Percentiles rank a stretch among this genome's conserved stretches.
These are phyloP conservation scores for Lepidothrix coronata DNA, from an alignment of 2,113 vertebrate species.

Conservation along the genomic window DNA sequence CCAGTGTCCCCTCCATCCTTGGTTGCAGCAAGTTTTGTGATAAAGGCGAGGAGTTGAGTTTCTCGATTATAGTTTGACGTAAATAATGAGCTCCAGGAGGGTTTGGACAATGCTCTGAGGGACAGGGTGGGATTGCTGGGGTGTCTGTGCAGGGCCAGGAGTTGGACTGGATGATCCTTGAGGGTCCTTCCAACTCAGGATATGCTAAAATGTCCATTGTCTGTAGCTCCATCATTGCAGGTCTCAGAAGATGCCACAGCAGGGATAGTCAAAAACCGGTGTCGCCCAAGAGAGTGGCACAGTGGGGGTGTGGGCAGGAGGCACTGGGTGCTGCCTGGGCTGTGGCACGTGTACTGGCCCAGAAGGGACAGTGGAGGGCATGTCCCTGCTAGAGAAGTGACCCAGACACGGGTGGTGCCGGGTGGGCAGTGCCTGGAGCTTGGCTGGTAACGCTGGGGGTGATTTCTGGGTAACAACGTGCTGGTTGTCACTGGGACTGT, in stretches of 20 bases:
- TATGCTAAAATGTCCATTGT: accelerated
- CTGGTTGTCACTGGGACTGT: neutral
- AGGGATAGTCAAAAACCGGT: neutral
- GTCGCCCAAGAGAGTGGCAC: neutral
- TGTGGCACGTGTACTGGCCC: accelerated
- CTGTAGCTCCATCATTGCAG: neutral
- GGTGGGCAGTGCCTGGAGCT: neutral
- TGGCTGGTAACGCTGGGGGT: neutral
- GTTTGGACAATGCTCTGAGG: neutral
- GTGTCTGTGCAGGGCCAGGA: neutral
- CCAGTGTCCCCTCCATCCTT: neutral
- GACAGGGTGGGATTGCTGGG: neutral
- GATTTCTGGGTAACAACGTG: neutral
- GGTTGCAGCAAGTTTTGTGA: neutral
- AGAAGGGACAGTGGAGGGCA: neutral
- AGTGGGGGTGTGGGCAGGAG: neutral
- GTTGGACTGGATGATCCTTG: neutral
- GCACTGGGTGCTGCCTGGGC: neutral
- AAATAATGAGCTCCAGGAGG: neutral
- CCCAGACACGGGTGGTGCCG: neutral
- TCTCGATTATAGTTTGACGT: neutral
- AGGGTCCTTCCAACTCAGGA: neutral
- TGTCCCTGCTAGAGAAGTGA: neutral
- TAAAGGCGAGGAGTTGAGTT: neutral
- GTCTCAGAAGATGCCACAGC: neutral